Conservation (phyloP, 2,888 invertebrate genomes). For the Callosobruchus maculatus region DNA sequence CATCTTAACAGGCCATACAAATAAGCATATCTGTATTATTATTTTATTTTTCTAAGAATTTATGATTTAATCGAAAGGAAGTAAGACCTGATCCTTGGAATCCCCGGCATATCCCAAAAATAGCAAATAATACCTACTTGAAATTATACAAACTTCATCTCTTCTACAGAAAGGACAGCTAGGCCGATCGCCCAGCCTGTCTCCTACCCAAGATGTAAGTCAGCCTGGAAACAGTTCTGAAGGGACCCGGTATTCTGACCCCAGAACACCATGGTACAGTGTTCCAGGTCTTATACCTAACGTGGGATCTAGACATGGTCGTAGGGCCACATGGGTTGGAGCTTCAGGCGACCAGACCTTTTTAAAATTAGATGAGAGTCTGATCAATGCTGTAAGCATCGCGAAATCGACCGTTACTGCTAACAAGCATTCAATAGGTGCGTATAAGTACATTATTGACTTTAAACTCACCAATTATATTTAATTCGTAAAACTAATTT, state of each 20-base stretch:
- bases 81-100: no score
- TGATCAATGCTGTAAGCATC: conserved; percentile 88
- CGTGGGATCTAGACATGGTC: conserved; percentile 80
- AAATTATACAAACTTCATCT: no score
- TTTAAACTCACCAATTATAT: no score
- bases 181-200: conserved; percentile 51
- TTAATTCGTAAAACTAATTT: no score
- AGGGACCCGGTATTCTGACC: conserved; percentile 38
- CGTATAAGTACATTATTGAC: no score
- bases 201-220: conserved; percentile 36
- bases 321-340: conserved; percentile 89
- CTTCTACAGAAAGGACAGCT: conserved; percentile 58
- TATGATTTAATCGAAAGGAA: no score
- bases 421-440: conserved; percentile 79
- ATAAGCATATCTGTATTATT: no score
- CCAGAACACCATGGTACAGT: conserved; percentile 62
- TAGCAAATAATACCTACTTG: no score
- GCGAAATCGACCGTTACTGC: conserved; percentile 86
- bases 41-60: no score
- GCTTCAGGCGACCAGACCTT: conserved; percentile 97
- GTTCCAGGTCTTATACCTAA: conserved; percentile 74
- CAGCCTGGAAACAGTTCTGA: conserved; percentile 44
- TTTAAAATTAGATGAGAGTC: conserved; percentile 84
- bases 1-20: no score
- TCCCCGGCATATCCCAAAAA: no score